phyloP scores from a whole-genome alignment of 2,113 vertebrate species.

The Perca fluviatilis region DNA sequence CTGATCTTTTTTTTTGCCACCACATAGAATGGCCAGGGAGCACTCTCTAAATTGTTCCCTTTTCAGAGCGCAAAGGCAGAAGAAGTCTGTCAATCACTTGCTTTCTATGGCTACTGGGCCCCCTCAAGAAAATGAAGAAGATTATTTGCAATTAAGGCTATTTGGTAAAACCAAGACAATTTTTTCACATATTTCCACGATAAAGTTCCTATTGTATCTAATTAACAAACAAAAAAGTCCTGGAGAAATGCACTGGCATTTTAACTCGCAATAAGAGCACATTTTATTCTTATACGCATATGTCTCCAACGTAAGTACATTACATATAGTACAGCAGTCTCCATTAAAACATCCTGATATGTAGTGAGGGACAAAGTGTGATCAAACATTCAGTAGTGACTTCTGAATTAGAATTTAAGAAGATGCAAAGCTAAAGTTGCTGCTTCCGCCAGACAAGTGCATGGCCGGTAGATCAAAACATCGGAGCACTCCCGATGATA shows the following conservation, averaged over 20 bases:
- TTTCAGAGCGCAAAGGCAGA: slow-evolving; percentile 8
- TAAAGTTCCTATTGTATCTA: neutral
- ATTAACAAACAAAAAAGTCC: neutral
- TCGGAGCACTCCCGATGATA: slow-evolving; percentile 59
- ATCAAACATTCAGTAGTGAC: neutral
- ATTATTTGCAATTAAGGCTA: neutral
- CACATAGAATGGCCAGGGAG: neutral
- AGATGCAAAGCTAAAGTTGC: slow-evolving; percentile 17
- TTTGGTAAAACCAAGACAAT: neutral
- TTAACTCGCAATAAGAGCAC: neutral
- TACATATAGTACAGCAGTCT: neutral
- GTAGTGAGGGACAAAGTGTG: neutral
- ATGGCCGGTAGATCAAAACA: slow-evolving; percentile 71
- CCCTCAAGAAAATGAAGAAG: slow-evolving; percentile 1
- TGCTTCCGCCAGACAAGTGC: slow-evolving; percentile 33
- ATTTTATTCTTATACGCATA: neutral
- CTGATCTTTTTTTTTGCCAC: slow-evolving; percentile 17
- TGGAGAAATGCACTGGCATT: neutral
- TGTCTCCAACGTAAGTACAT: neutral
- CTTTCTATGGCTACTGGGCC: neutral
- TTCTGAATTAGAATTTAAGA: neutral
- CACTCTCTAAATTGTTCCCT: neutral
- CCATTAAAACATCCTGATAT: neutral
- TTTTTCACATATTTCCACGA: neutral
- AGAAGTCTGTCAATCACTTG: slow-evolving; percentile 32